Percentiles rank a stretch among this genome's conserved stretches.
phyloP scores from a whole-genome alignment of 2,797 vertebrate genomes.

The Scomberomorus guttatus region DNA sequence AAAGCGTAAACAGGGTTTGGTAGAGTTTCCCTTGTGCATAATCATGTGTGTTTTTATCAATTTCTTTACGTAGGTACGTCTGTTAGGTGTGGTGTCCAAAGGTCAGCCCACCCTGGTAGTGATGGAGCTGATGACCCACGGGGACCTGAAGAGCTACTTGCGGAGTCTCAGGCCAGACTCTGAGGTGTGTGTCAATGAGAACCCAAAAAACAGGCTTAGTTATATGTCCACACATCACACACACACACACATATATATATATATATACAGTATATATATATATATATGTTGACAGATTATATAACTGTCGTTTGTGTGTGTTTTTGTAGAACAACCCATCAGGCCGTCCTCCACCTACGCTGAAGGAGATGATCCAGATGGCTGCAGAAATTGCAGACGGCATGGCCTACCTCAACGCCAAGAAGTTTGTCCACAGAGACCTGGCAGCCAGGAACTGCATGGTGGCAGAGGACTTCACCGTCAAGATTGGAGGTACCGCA shows the following conservation, averaged over 20 bases:
- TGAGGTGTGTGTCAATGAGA: constrained; percentile 85
- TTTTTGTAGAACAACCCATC: constrained; percentile 89
- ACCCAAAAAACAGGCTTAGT: neutral
- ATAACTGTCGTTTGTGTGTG: constrained; percentile 1
- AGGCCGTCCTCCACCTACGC: constrained; percentile 90
- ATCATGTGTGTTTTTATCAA: neutral
- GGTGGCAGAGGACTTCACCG: constrained; percentile 95
- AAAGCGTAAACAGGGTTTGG: neutral
- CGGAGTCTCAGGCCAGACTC: constrained; percentile 94
- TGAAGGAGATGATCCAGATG: constrained; percentile 97
- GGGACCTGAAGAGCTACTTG: constrained; percentile 96
- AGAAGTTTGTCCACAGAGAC: constrained; percentile 98
- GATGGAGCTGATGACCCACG: constrained; percentile 98
- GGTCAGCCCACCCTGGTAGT: constrained; percentile 96
- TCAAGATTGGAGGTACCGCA: constrained; percentile 94
- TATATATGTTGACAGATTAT: neutral
- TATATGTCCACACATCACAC: neutral
- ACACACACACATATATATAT: too few species aligned
- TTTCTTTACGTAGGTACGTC: constrained; percentile 88
- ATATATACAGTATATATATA: too few species aligned
- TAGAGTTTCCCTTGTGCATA: neutral
- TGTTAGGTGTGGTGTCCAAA: constrained; percentile 97
- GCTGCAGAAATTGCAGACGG: constrained; percentile 96
- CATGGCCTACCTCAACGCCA: constrained; percentile 98
- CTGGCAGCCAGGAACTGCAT: constrained; percentile 99